Percentiles rank a stretch among this genome's conserved stretches.
phyloP scores from a whole-genome alignment of 2,888 invertebrate genomes.

The Meganola albula region DNA sequence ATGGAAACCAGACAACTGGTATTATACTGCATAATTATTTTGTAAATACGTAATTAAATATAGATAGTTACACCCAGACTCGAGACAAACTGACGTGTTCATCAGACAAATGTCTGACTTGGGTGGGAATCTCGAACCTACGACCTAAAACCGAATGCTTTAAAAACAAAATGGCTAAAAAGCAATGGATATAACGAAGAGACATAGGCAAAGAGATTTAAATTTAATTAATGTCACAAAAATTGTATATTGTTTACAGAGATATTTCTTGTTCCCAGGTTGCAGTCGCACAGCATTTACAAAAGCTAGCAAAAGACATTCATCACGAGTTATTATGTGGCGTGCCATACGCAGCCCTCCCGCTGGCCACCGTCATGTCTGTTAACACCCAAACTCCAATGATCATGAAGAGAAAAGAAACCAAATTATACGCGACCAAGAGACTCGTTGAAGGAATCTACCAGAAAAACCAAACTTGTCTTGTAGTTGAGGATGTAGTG shows the following conservation, averaged over 20 bases:
- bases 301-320: slow-evolving; percentile 46
- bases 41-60: too few relatives aligned
- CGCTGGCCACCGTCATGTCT: slow-evolving; percentile 92
- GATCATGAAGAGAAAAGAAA: slow-evolving; percentile 95
- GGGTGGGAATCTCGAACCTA: too few relatives aligned
- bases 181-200: too few relatives aligned
- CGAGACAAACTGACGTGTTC: too few relatives aligned
- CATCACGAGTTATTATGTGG: slow-evolving; percentile 89
- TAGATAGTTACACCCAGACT: too few relatives aligned
- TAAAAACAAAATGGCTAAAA: too few relatives aligned
- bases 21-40: too few relatives aligned
- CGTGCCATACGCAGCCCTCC: slow-evolving; percentile 97
- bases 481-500: slow-evolving; percentile 96
- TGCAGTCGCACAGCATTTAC: slow-evolving; percentile 51
- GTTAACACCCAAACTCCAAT: slow-evolving; percentile 85
- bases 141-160: too few relatives aligned
- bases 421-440: slow-evolving; percentile 95
- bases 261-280: slow-evolving; percentile 37
- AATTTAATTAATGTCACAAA: neutral
- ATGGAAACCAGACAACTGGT: too few relatives aligned
- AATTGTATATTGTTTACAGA: neutral
- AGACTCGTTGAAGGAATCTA: slow-evolving; percentile 94
- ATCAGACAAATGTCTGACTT: too few relatives aligned
- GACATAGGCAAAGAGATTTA: neutral
- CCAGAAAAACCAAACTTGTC: slow-evolving; percentile 80